Evolutionary conservation across 2,797 vertebrate species (phyloP).

Genomic region (Leptoclinus maculatus): DNA sequence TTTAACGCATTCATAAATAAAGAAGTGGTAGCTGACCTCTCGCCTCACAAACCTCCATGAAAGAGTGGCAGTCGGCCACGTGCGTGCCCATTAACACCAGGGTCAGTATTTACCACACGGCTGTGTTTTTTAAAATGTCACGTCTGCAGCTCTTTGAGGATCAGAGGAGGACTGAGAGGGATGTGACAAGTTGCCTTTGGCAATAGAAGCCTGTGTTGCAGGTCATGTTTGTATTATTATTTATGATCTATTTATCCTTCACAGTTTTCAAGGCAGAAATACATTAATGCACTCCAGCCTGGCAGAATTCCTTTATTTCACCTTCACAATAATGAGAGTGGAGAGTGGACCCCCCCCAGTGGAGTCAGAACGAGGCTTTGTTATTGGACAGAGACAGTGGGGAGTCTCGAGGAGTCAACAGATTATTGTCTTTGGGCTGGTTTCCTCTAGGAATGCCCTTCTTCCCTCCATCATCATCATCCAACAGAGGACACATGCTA

Average conservation of each 20-base stretch:
- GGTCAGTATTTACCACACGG: not conserved
- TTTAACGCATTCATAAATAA: not conserved
- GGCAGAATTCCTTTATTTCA: slow-evolving; percentile 8
- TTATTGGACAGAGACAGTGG: slow-evolving; percentile 13
- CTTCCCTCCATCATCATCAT: slow-evolving; percentile 1
- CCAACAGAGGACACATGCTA: not conserved
- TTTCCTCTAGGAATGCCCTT: not conserved
- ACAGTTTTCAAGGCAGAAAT: not conserved
- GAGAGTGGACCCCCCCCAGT: slow-evolving; percentile 33
- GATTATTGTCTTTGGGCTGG: not conserved
- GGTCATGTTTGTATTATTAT: not conserved
- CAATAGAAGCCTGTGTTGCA: not conserved
- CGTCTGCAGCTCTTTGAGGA: slow-evolving; percentile 1
- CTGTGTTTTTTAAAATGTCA: slow-evolving; percentile 20
- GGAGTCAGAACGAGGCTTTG: slow-evolving; percentile 39
- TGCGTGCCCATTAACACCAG: not conserved
- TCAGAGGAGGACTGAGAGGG: not conserved
- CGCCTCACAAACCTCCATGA: not conserved
- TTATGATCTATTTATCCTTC: not conserved
- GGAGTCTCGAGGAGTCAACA: slow-evolving; percentile 1
- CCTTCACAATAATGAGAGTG: slow-evolving; percentile 11
- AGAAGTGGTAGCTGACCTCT: not conserved
- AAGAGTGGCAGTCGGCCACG: slow-evolving; percentile 4
- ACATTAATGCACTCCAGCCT: not conserved
- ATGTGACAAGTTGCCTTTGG: not conserved